Base-by-base conservation (phyloP, 2,797 vertebrate species). In the Adrianichthys oophorus region DNA sequence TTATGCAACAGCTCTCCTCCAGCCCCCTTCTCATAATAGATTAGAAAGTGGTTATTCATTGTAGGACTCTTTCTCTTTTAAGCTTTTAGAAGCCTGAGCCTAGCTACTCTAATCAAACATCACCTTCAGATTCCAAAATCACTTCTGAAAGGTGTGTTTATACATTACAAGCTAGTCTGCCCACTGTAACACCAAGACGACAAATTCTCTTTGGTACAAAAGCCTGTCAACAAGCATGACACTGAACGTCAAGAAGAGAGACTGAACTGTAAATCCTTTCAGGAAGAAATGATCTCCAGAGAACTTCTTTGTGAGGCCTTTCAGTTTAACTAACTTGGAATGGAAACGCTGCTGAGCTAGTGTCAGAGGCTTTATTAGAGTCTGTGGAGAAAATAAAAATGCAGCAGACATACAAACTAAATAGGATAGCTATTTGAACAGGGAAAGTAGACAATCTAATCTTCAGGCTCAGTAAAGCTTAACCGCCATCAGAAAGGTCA, bases 71-170 rank as follows among this genome's bases (percentile, higher is more conserved):
- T 16, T 41, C 15, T 43, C 6, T 8, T 17, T 13, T 46, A 18
- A 18, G 10, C 4, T 40, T 52, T 62, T 69, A 63, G 49, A 66
- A 59, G 59, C 61, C 54, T 48, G 51, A 68, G 26, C 26, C 10
- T 10, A 62, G 52, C 26, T 29, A 7, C 5, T 29, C 26, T 29
- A 7, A 72, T 76, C 71, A 70, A 50, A 62, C 73, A 60, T 73
- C 68, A 59, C 45, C 63, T 59, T 55, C 13, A 48, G 70, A 54
- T 80, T 70, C 74, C 62, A 62, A 76, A 75, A 81, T 42, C 7
- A 21, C 46, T 45, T 70, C 26, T 15, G 5, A 23, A 1, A 4
- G 52, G 58, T 53, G 63, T 59, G 42, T 55, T 6, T 50, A 29
- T 37, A 32, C 40, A 65, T 21, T 5, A 46, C 29, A 52, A 46